Conservation (phyloP, 2,797 vertebrate genomes). For the Anisognathus igniventris region DNA sequence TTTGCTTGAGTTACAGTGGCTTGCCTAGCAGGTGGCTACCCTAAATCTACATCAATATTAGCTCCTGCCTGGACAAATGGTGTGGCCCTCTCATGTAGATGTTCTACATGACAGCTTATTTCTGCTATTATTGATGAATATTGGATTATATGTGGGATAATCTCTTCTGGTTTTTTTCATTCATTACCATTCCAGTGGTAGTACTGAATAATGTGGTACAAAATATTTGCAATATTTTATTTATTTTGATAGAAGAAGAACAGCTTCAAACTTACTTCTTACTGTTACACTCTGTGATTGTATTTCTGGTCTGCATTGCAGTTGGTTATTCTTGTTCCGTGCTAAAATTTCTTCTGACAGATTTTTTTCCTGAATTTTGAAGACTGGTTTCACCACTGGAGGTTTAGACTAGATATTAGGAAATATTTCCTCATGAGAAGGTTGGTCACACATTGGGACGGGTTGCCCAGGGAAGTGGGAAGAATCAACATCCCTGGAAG, state of each 20-base stretch:
- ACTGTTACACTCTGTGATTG: neutral
- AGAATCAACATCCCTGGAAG: neutral
- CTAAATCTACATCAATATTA: neutral
- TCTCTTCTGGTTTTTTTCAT: conserved; percentile 3
- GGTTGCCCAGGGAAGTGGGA: neutral
- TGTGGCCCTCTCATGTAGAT: neutral
- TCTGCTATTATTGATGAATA: neutral
- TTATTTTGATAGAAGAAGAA: conserved; percentile 37
- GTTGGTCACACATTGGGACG: neutral
- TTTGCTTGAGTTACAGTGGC: neutral
- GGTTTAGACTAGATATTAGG: neutral
- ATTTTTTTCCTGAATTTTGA: neutral
- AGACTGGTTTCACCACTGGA: neutral
- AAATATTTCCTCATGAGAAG: neutral
- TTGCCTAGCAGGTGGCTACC: neutral
- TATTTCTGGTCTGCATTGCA: conserved; percentile 37
- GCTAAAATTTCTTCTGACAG: neutral
- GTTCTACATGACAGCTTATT: neutral
- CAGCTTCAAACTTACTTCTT: neutral
- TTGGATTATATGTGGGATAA: neutral
- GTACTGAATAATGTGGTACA: conserved; percentile 36
- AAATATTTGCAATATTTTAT: conserved; percentile 40
- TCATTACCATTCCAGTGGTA: conserved; percentile 56
- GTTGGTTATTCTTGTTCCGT: neutral
- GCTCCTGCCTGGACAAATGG: neutral